Base-by-base conservation (phyloP, 2,113 vertebrate species). In the Nannospalax galili region DNA sequence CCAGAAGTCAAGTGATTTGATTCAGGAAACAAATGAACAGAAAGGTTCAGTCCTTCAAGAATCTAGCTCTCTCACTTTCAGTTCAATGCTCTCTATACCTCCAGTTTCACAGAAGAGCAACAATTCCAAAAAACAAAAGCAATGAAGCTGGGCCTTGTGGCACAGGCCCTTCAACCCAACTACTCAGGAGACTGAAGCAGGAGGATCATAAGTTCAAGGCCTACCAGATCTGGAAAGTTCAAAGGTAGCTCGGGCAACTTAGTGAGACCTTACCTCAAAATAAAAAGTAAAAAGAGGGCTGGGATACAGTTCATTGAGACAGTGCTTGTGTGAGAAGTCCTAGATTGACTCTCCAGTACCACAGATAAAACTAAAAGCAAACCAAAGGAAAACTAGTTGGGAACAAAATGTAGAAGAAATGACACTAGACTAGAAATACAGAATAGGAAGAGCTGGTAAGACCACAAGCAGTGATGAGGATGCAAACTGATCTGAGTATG, bases 91-190 rank as follows among this genome's bases (percentile, higher is more conserved):
- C 80, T 91, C 67, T 20, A 42, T 52, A 40, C 10, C n/a, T 78
- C 19, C 28, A 45, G 48, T 70, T 58, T 75, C 67, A 78, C 64
- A 40, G 65, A 85, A 65, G 7, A 84, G 24, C 77, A 92, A 64
- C 12, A 84, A 75, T 87, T 87, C 60, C 42, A 96, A 40, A 67
- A n/a, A 94, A 81, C 65, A 96, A 92, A 94, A 84, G 24, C 52
- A 81, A 20, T 62, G 28, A 42, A 64, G 24, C 79, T 4, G n/a
- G 79, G n/a, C 58, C 58, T 62, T n/a, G n/a, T 40, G n/a, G 77
- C 6, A 35, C 48, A 12, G 75, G 75, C 78, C 35, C 58, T 56
- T 32, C 20, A 28, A 35, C n/a, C 14, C n/a, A 81, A 35, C 79
- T 62, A 62, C 56, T 62, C 1, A 3, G 78, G 56, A 60, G 26